Conservation (phyloP, 2,888 invertebrate species). For the Drosophila kokeensis region DNA sequence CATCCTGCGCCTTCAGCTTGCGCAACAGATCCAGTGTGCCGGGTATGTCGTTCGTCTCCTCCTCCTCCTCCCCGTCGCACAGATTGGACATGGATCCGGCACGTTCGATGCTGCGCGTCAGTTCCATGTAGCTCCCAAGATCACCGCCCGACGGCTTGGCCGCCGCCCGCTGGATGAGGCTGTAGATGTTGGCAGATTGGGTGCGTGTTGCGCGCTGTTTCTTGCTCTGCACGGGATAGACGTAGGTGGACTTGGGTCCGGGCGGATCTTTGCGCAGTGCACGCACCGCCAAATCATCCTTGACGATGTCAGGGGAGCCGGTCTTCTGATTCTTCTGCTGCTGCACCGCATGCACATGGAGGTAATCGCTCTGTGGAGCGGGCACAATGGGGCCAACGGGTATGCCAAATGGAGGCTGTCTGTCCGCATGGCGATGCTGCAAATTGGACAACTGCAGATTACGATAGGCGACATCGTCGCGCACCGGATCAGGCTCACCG, state of each 20-base stretch:
- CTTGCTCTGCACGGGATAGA: conserved; percentile 86
- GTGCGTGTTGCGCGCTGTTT: conserved; percentile 93
- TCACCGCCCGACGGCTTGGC: conserved; percentile 85
- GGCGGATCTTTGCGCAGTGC: conserved; percentile 92
- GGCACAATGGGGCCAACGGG: conserved; percentile 93
- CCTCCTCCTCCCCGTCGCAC: conserved; percentile 36
- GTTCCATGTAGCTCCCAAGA: conserved; percentile 87
- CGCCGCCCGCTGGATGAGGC: conserved; percentile 89
- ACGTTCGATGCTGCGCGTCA: conserved; percentile 87
- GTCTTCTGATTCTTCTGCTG: conserved; percentile 81
- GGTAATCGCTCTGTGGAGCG: conserved; percentile 92
- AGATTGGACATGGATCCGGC: conserved; percentile 88
- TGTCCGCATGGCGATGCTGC: conserved; percentile 89
- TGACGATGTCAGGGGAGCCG: conserved; percentile 90
- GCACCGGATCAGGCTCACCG: conserved; percentile 92
- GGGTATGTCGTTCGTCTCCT: conserved; percentile 76
- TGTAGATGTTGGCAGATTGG: conserved; percentile 93
- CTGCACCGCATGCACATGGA: conserved; percentile 89
- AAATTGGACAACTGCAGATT: conserved; percentile 92
- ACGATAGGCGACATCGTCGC: conserved; percentile 94
- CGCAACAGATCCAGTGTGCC: conserved; percentile 81
- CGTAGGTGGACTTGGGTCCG: conserved; percentile 72
- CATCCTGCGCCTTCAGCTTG: conserved; percentile 81
- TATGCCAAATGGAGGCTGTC: conserved; percentile 96
- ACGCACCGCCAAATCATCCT: conserved; percentile 94